Base-by-base conservation (phyloP, 2,113 vertebrate species). In the Festucalex cinctus region DNA sequence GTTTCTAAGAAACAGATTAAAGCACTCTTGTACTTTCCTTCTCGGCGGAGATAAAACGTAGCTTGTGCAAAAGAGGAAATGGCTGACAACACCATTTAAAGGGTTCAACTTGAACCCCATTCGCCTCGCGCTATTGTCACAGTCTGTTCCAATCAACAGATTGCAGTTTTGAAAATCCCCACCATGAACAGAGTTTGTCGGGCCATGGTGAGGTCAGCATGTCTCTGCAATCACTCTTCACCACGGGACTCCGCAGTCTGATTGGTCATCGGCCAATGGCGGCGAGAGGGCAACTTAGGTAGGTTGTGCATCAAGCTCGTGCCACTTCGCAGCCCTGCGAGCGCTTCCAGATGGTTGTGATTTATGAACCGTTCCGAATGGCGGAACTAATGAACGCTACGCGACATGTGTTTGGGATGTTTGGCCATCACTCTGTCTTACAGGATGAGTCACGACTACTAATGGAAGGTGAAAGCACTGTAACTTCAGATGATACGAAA, bases 331-430 rank as follows among this genome's bases (percentile, higher is more conserved):
- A 78, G 74, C 70, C 48, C 9, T 0, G 41, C 63, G 49, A 69
- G 74, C 17, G 3, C 14, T 41, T 82, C 81, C 78, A 86, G 86
- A 84, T 85, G 86, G 81, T 67, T 65, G 71, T 67, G 82, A 89
- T 88, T 85, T 70, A 83, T 81, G 82, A 75, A 83, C 63, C 71
- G 67, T 66, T 81, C 68, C 6, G 66, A 82, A 79, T 0, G 61
- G 71, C 43, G 70, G 61, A 67, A 81, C 81, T 84, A 83, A 86
- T 74, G 77, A 82, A 84, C 71, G 60, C 71, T 20, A 19, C 69
- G 17, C 75, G 46, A 80, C 83, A 83, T 67, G 83, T 83, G 85
- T 81, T 84, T 32, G 79, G 79, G 72, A 85, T 82, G 82, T 83
- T 75, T 63, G 53, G 48, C 74, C 58, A 74, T 78, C 76, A 61